These are phyloP conservation scores for Sebastes elongatus DNA, from an alignment of 2,797 vertebrate species.

Conservation along the genomic window DNA sequence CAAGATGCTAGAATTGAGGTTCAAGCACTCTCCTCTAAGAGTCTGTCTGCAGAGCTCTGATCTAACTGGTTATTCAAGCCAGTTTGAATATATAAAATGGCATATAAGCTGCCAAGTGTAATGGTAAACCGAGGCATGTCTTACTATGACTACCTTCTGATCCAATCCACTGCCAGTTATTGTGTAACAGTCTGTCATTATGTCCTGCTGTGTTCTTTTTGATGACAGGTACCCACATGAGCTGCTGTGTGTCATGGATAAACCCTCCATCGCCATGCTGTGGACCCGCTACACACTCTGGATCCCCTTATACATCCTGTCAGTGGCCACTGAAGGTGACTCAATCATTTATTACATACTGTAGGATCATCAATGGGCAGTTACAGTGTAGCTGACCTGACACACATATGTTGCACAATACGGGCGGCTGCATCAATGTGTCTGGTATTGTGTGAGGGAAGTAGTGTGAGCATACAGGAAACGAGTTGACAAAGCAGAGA, in stretches of 20 bases:
- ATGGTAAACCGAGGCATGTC: not conserved
- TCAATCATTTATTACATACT: accelerated
- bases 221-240: conserved; percentile 88
- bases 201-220: not conserved
- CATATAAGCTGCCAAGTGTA: not conserved
- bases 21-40: not conserved
- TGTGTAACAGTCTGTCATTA: not conserved
- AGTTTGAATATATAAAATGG: not conserved
- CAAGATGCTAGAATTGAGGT: not conserved
- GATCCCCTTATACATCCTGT: conserved; percentile 88
- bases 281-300: conserved; percentile 90
- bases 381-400: not conserved
- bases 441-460: not conserved
- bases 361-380: not conserved
- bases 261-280: conserved; percentile 81
- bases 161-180: not conserved
- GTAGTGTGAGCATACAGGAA: conserved; percentile 49
- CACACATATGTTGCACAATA: not conserved
- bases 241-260: conserved; percentile 84
- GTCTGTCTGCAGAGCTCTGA: not conserved
- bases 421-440: too few species aligned
- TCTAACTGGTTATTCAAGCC: not conserved
- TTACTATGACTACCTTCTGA: not conserved
- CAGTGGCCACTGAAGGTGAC: conserved; percentile 89
- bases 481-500: conserved; percentile 17